A percentile compares a stretch with the other conserved stretches of the same genome.
These are phyloP conservation scores for Pao palembangensis DNA, from an alignment of 2,113 vertebrate species.

Conservation along the genomic window DNA sequence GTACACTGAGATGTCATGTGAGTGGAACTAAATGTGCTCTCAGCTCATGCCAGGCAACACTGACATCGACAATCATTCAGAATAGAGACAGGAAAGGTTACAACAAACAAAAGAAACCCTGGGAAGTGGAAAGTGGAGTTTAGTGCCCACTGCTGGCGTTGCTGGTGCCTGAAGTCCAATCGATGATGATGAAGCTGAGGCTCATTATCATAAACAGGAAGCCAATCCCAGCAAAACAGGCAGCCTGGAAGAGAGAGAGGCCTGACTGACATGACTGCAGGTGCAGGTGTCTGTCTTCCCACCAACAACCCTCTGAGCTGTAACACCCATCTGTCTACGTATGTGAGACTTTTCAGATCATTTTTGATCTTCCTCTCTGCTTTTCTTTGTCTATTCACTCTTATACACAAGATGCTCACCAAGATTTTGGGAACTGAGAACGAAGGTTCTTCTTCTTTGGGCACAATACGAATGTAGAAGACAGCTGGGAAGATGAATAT, in stretches of 20 bases:
- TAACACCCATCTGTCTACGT: too few relatives aligned
- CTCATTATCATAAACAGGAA: slow-evolving; percentile 98
- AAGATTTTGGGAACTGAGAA: slow-evolving; percentile 88
- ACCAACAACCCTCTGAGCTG: too few relatives aligned
- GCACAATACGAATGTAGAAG: slow-evolving; percentile 96
- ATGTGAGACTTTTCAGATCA: neutral
- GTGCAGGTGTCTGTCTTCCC: neutral
- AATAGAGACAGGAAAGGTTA: slow-evolving; percentile 37
- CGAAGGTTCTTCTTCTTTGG: slow-evolving; percentile 88
- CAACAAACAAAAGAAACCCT: slow-evolving; percentile 53
- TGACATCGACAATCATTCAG: slow-evolving; percentile 16
- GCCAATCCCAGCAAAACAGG: slow-evolving; percentile 87
- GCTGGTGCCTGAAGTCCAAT: slow-evolving; percentile 84
- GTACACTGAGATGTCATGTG: slow-evolving; percentile 19
- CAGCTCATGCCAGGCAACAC: slow-evolving; percentile 3
- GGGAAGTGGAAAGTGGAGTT: slow-evolving; percentile 27
- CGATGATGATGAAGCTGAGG: slow-evolving; percentile 95
- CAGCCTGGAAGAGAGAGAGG: slow-evolving; percentile 76
- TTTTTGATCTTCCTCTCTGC: too few relatives aligned
- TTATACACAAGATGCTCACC: slow-evolving; percentile 68
- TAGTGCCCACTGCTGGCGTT: slow-evolving; percentile 86
- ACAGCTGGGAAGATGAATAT: slow-evolving; percentile 98
- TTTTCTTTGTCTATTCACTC: neutral
- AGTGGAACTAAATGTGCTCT: slow-evolving; percentile 12
- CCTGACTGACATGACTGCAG: neutral